Evolutionary conservation across 2,113 vertebrate species (phyloP).

Genomic region (Galeopterus variegatus): DNA sequence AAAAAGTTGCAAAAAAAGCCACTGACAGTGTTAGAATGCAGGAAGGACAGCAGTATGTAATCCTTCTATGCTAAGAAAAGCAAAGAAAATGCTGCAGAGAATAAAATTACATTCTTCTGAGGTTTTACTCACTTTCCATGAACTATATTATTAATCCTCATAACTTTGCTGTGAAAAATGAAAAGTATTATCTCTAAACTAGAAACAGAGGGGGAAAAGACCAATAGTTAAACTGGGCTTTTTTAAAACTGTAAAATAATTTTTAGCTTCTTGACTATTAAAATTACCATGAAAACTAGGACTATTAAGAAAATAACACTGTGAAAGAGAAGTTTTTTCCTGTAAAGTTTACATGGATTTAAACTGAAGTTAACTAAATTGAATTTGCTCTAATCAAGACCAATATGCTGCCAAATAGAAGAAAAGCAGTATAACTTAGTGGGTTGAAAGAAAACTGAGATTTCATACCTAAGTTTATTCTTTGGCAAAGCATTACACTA

Average conservation of each 20-base stretch:
- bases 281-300: slow-evolving; percentile 11
- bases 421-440: not conserved
- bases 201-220: not conserved
- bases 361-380: slow-evolving; percentile 22
- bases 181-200: slow-evolving; percentile 37
- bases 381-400: slow-evolving; percentile 46
- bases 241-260: not conserved
- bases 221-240: not conserved
- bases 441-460: not conserved
- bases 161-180: not conserved
- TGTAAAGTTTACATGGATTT: not conserved
- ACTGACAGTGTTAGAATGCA: not conserved
- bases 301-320: not conserved
- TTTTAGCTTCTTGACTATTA: slow-evolving; percentile 43
- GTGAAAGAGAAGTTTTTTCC: slow-evolving; percentile 26
- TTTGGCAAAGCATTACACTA: not conserved
- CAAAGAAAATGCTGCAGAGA: not conserved
- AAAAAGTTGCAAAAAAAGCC: not conserved
- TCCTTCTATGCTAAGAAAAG: not conserved
- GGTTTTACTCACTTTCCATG: slow-evolving; percentile 17
- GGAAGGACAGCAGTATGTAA: not conserved
- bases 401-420: slow-evolving; percentile 6
- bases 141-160: not conserved
- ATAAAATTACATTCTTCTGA: not conserved
- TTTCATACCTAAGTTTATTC: not conserved